Base-by-base conservation (phyloP, 2,113 vertebrate genomes). In the Gadus macrocephalus region DNA sequence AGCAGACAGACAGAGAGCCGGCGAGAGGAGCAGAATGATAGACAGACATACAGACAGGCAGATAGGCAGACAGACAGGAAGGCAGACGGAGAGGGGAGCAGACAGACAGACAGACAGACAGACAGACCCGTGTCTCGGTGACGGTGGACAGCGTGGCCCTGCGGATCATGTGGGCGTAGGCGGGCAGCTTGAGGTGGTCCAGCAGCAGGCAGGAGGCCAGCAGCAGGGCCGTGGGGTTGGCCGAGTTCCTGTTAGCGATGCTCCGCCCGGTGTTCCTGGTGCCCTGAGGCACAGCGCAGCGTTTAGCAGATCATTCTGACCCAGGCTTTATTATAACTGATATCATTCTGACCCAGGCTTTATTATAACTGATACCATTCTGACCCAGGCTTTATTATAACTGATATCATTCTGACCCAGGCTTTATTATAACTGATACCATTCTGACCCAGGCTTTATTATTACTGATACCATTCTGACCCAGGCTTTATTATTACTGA, bases 221-320 rank as follows among this genome's bases (percentile, higher is more conserved):
- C 66, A 95, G 88, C 11, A 91, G 94, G 5, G 93, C 93, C 0
- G 93, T 94, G 55, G 93, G 94, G 84, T 95, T 95, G 7, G 94
- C 94, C 0, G 91, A 87, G 79, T 95, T 93, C 77, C 86, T 88
- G 69, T 90, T 90, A 53, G 94, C 92, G 0, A 95, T 94, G 71
- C 93, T 93, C 83, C 93, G 94, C 28, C 93, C 94, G 0, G 93
- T 95, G 87, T 94, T 95, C 62, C 94, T 91, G 2, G 93, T 94
- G 3, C 92, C 94, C 93, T 95, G 77, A 19, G 71, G 11, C n/a
- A 60, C 49, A 75, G 20, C 4, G 11, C 1, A 49, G 38, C 38
- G 38, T 42, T 42, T 42, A 25, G 2, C 20, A 49, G 1, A 49
- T 49, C 9, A 14, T 49, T 49, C 42, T 9, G 8, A 49, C 42